Conservation (phyloP, 2,797 vertebrate genomes). For the Oryzias dopingdopingensis region DNA sequence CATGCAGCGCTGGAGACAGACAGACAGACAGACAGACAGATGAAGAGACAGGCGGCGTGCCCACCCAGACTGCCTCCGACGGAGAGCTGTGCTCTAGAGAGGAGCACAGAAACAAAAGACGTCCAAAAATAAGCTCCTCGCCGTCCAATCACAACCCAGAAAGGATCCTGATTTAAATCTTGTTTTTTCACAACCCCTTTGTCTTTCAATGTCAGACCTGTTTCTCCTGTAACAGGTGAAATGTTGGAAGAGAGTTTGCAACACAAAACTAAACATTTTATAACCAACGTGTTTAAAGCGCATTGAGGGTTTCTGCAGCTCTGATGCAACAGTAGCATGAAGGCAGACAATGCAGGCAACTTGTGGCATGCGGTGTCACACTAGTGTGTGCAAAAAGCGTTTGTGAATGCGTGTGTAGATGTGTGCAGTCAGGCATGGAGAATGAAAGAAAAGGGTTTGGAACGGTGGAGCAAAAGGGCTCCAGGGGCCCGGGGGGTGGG, state of each 20-base stretch:
- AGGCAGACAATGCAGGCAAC: conserved; percentile 52
- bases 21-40: conserved; percentile 28
- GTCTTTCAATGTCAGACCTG: conserved; percentile 8
- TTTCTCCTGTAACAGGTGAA: conserved; percentile 14
- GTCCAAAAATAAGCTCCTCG: conserved; percentile 44
- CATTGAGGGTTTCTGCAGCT: conserved; percentile 21
- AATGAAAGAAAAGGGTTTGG: conserved; percentile 61
- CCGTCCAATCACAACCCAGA: conserved; percentile 23
- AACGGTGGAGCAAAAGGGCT: conserved; percentile 52
- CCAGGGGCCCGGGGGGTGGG: conserved; percentile 42
- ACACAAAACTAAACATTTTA: neutral
- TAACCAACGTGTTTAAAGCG: conserved; percentile 55
- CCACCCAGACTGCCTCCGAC: conserved; percentile 66
- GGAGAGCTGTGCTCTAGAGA: conserved; percentile 50
- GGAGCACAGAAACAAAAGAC: conserved; percentile 65
- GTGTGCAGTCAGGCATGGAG: conserved; percentile 58
- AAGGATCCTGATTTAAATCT: conserved; percentile 12
- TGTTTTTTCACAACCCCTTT: neutral
- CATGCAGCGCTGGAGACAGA: conserved; percentile 50
- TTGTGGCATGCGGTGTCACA: conserved; percentile 56
- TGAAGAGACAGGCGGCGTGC: conserved; percentile 55
- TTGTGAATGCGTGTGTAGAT: conserved; percentile 32
- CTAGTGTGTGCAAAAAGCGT: conserved; percentile 25
- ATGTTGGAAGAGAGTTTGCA: conserved; percentile 24
- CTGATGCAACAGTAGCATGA: conserved; percentile 36